These are phyloP conservation scores for Candidula unifasciata DNA, from an alignment of 2,888 invertebrate genomes.

Conservation along the genomic window DNA sequence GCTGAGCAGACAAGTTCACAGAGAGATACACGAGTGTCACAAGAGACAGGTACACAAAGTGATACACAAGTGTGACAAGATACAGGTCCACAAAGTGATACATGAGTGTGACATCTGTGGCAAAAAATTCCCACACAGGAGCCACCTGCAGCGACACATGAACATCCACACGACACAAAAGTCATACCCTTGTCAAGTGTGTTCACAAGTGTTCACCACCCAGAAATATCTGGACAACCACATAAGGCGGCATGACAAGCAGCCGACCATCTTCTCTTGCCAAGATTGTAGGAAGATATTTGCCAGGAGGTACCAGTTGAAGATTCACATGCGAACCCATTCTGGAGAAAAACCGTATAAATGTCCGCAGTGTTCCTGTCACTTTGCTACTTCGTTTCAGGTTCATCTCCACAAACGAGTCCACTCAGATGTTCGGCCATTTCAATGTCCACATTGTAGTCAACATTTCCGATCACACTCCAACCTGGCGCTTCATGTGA, in stretches of 20 bases:
- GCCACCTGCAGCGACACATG: constrained; percentile 4
- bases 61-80: neutral
- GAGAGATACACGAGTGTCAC: neutral
- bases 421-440: constrained; percentile 10
- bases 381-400: constrained; percentile 29
- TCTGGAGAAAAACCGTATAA: constrained; percentile 33
- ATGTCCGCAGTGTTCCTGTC: constrained; percentile 5
- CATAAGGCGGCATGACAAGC: constrained; percentile 9
- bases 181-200: constrained; percentile 11
- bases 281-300: constrained; percentile 14
- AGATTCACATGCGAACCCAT: constrained; percentile 25
- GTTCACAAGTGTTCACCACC: constrained; percentile 14
- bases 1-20: too few relatives aligned
- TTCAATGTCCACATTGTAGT: constrained; percentile 13
- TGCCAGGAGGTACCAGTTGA: constrained; percentile 11
- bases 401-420: constrained; percentile 18
- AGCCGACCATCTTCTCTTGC: neutral
- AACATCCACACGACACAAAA: constrained; percentile 9
- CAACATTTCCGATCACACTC: constrained; percentile 8
- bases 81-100: neutral
- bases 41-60: neutral
- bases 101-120: neutral
- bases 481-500: constrained; percentile 5
- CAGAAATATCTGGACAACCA: constrained; percentile 30
- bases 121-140: constrained; percentile 13